Percentiles rank a stretch among this genome's conserved stretches.
These are phyloP conservation scores for Neoarius graeffei DNA, from an alignment of 2,113 vertebrate species.

Conservation along the genomic window DNA sequence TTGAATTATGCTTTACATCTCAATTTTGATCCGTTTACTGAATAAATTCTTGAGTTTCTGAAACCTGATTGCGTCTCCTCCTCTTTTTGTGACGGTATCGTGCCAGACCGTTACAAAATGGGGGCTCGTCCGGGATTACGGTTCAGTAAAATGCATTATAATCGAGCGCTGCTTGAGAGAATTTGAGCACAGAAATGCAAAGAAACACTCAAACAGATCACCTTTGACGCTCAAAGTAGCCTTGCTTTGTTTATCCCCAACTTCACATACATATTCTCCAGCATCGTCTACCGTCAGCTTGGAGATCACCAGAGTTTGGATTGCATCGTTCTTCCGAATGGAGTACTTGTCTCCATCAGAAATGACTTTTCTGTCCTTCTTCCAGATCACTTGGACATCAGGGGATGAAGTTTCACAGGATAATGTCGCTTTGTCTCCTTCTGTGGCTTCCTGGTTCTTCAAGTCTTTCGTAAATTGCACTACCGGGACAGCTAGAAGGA, in stretches of 20 bases:
- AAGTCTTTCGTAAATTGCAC: slow-evolving; percentile 72
- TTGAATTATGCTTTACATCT: too few relatives aligned
- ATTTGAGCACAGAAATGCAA: neutral
- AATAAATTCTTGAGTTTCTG: too few relatives aligned
- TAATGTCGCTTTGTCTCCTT: slow-evolving; percentile 66
- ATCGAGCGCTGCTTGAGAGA: neutral
- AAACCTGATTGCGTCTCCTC: too few relatives aligned
- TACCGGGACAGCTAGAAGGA: slow-evolving; percentile 68
- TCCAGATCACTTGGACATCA: slow-evolving; percentile 71
- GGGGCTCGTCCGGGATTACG: too few relatives aligned
- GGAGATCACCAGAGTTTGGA: slow-evolving; percentile 70
- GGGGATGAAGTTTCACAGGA: slow-evolving; percentile 74
- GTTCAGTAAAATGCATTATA: too few relatives aligned
- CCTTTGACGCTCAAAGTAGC: slow-evolving; percentile 78
- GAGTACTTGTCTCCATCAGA: slow-evolving; percentile 72
- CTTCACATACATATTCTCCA: slow-evolving; percentile 77
- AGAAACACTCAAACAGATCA: slow-evolving; percentile 57
- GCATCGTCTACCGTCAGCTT: slow-evolving; percentile 69
- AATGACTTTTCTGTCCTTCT: slow-evolving; percentile 70
- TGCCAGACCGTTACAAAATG: too few relatives aligned
- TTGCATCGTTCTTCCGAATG: slow-evolving; percentile 67
- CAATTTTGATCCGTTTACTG: too few relatives aligned
- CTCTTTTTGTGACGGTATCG: too few relatives aligned
- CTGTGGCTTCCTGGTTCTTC: slow-evolving; percentile 65
- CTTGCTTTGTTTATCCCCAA: slow-evolving; percentile 71